A percentile compares a stretch with the other conserved stretches of the same genome.
Conservation (phyloP, 2,888 invertebrate genomes). For the Ormyrus nitidulus region DNA sequence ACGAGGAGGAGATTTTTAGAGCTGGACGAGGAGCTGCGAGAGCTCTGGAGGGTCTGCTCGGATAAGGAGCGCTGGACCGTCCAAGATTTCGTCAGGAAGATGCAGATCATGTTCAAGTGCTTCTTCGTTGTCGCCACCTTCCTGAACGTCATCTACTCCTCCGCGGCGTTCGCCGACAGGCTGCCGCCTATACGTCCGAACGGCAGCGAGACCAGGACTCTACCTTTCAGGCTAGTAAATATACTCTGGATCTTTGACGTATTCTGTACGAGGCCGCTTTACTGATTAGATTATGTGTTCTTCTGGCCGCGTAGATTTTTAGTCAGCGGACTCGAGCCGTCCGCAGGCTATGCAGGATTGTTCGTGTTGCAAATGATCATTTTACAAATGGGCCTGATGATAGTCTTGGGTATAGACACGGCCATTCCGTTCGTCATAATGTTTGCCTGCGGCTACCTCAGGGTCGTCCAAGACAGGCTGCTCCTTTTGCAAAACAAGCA, state of each 20-base stretch:
- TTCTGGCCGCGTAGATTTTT: too few relatives aligned
- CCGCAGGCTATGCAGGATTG: slow-evolving; percentile 54
- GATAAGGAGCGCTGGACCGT: not conserved
- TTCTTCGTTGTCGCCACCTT: not conserved
- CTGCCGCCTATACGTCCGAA: not conserved
- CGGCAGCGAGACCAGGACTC: not conserved
- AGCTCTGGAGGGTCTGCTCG: not conserved
- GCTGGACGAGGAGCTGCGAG: not conserved
- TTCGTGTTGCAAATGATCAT: slow-evolving; percentile 56
- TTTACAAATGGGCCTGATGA: slow-evolving; percentile 55
- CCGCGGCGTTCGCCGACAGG: not conserved
- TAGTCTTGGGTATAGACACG: slow-evolving; percentile 59
- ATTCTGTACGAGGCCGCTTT: too few relatives aligned
- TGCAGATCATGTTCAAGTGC: not conserved
- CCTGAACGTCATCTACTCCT: not conserved
- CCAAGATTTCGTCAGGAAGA: not conserved
- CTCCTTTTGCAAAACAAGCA: not conserved
- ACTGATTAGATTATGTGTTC: too few relatives aligned
- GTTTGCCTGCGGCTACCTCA: slow-evolving; percentile 60
- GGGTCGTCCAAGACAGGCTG: slow-evolving; percentile 23
- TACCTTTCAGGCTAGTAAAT: not conserved
- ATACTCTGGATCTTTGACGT: too few relatives aligned
- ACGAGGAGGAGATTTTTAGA: not conserved
- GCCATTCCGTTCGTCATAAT: slow-evolving; percentile 59
- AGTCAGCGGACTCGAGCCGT: too few relatives aligned